Percentiles rank a stretch among this genome's conserved stretches.
Evolutionary conservation across 37 sponge, comb jelly and placozoan genomes (phyloP).

Genomic region (Amphimedon queenslandica): DNA sequence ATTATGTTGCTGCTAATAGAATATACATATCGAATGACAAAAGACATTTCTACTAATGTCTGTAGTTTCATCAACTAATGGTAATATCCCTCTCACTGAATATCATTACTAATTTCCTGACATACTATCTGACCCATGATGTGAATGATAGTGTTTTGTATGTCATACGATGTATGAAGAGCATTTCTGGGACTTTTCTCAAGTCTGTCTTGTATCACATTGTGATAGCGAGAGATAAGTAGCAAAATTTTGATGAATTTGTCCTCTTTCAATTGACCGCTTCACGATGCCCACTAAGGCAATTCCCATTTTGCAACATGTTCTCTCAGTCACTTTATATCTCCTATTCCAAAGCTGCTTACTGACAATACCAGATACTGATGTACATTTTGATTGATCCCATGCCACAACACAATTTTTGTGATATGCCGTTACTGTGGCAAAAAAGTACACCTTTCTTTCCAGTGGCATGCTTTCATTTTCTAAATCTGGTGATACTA

Average conservation of each 20-base stretch:
- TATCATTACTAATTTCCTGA: slow-evolving; percentile 29
- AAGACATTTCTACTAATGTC: slow-evolving; percentile 46
- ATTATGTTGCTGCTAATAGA: slow-evolving; percentile 30
- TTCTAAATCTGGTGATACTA: slow-evolving; percentile 21
- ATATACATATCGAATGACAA: slow-evolving; percentile 68
- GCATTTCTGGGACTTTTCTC: slow-evolving; percentile 59
- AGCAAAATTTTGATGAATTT: slow-evolving; percentile 55
- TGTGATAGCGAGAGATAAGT: slow-evolving; percentile 40
- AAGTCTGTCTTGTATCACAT: slow-evolving; percentile 8
- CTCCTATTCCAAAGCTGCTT: slow-evolving; percentile 28
- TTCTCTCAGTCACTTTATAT: slow-evolving; percentile 25
- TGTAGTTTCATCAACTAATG: slow-evolving; percentile 63
- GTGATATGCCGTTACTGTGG: too few species aligned
- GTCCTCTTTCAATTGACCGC: slow-evolving; percentile 43
- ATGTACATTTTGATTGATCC: slow-evolving; percentile 28
- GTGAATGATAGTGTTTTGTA: slow-evolving; percentile 56
- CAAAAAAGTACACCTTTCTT: slow-evolving; percentile 34
- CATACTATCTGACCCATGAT: slow-evolving; percentile 48
- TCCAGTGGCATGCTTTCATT: slow-evolving; percentile 64
- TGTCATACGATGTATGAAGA: slow-evolving; percentile 51
- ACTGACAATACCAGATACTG: slow-evolving; percentile 24
- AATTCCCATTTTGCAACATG: slow-evolving; percentile 63
- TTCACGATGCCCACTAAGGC: slow-evolving; percentile 68
- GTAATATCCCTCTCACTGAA: slow-evolving; percentile 42
- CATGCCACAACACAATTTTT: slow-evolving; percentile 30